Percentiles rank a stretch among this genome's conserved stretches.
phyloP scores from a whole-genome alignment of 2,888 invertebrate genomes.

The Patella ulyssiponensis region DNA sequence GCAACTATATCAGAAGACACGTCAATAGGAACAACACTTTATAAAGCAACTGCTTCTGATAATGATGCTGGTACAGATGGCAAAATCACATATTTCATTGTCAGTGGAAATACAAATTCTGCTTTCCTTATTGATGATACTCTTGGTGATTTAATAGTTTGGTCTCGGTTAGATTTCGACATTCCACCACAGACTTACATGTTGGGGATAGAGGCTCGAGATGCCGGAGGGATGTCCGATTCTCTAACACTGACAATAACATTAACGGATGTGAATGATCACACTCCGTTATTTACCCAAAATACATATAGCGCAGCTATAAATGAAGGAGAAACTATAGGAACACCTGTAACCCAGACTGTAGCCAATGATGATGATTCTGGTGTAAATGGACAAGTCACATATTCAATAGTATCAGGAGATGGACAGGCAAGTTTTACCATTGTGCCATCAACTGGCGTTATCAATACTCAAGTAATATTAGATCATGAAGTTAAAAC shows the following conservation, averaged over 20 bases:
- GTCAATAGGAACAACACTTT: conserved; percentile 34
- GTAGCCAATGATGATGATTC: conserved; percentile 42
- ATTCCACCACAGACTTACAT: conserved; percentile 29
- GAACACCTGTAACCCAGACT: conserved; percentile 35
- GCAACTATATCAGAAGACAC: conserved; percentile 38
- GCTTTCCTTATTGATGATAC: conserved; percentile 43
- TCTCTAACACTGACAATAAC: conserved; percentile 2
- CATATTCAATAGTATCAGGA: conserved; percentile 23
- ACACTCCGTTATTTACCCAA: conserved; percentile 21
- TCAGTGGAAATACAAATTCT: conserved; percentile 43
- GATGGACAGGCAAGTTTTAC: conserved; percentile 31
- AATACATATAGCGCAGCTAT: conserved; percentile 20
- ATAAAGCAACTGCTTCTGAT: conserved; percentile 44
- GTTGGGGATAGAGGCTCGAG: conserved; percentile 19
- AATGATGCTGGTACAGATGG: conserved; percentile 54
- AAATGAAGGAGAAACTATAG: conserved; percentile 25
- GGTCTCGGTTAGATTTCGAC: conserved; percentile 56
- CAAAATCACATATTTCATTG: conserved; percentile 50
- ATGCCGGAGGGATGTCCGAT: background rate
- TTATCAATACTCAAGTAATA: conserved; percentile 12
- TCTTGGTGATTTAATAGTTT: conserved; percentile 45
- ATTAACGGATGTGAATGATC: conserved; percentile 26
- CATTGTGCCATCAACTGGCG: conserved; percentile 34
- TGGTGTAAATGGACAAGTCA: conserved; percentile 26
- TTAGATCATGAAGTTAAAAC: conserved; percentile 38